Evolutionary conservation across 2,797 vertebrate species (phyloP), one percentile per base, ranked within the genome.

Genomic region (Alauda arvensis): DNA sequence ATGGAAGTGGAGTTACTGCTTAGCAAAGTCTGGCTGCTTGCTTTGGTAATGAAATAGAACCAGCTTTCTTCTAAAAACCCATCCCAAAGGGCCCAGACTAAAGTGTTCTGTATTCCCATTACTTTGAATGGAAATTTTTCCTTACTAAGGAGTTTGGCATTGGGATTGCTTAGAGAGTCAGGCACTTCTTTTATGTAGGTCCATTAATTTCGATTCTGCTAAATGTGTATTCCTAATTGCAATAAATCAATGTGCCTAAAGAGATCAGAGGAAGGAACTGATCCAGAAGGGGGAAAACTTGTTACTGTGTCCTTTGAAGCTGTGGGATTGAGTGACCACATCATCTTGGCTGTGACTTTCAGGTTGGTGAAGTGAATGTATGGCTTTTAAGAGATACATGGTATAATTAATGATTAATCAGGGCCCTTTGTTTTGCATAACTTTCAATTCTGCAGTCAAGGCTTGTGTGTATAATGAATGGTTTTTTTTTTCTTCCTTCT

Each of bases 401-500:
- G 34, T 49, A 5, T 59, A 90, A 92, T 89, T 88, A 62, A 80
- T 92, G 95, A 95, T 94, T 95, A 90, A 95, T 94, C 75, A 49
- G 21, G 65, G 21, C 76, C 42, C 76, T 90, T 93, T 70, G 14
- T 93, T 96, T 92, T 71, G 69, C 26, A 28, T 90, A 63, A 81
- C 86, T 90, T 91, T 95, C 80, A 90, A 71, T 93, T 96, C 81
- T 70, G 23, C 85, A 94, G 85, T 93, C 92, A 93, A 84, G 69
- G 29, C 84, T 81, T 85, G 80, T 84, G 74, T 88, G 67, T 88
- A 70, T 85, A 93, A 94, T 92, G 93, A 91, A 93, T 95, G 55
- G 17, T 11, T 91, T 92, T 94, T 93, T 66, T 95, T 96, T 95
- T 91, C 85, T 91, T 93, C 87, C 80, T 93, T 91, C 86, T 83